phyloP scores from a whole-genome alignment of 2,113 vertebrate genomes.

The Amazona vittata region DNA sequence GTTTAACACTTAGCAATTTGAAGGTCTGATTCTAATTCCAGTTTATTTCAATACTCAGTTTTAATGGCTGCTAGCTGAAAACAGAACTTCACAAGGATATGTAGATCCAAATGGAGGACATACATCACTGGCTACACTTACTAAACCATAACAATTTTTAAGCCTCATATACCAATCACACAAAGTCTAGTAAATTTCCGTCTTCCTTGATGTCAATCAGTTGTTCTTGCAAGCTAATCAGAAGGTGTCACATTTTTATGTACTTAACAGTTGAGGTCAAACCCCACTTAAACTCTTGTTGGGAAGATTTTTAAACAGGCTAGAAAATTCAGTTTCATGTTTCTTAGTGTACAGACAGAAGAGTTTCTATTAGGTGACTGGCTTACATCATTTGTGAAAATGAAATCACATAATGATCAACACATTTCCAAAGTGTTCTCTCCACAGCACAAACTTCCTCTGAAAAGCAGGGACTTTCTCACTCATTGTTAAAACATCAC shows the following conservation, averaged over 20 bases:
- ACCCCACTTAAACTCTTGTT: not conserved
- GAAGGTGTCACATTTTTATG: not conserved
- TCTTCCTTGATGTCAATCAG: not conserved
- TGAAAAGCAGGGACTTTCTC: not conserved
- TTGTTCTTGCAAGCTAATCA: not conserved
- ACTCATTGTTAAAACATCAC: not conserved
- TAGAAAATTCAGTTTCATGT: not conserved
- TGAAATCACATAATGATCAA: not conserved
- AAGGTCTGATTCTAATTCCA: not conserved
- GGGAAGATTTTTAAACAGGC: not conserved
- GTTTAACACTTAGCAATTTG: not conserved
- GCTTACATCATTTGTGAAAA: not conserved
- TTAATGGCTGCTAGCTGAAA: not conserved
- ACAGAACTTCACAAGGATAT: not conserved
- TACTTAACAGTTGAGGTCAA: not conserved
- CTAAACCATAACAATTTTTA: not conserved
- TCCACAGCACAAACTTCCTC: not conserved
- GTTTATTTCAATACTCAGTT: not conserved
- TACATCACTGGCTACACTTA: not conserved
- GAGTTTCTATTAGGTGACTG: not conserved
- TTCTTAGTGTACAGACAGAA: not conserved
- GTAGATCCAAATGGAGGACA: not conserved
- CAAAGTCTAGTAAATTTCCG: not conserved
- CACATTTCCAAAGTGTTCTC: not conserved
- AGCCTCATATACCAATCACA: not conserved